Evolutionary conservation across 2,888 invertebrate species (phyloP).

Genomic region (Caenorhabditis macrosperma): DNA sequence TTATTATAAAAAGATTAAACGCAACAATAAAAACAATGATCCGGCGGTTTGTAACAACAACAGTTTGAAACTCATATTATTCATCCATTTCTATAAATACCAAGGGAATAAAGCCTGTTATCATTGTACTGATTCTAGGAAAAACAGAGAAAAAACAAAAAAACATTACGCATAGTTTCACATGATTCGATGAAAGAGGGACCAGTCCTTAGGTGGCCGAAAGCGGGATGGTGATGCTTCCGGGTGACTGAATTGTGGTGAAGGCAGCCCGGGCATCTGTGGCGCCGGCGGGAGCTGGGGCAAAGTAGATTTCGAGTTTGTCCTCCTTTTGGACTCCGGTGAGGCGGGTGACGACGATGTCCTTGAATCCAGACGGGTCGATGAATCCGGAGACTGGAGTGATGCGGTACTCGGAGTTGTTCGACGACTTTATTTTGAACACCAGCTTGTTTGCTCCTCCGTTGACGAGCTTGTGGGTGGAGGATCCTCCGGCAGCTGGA

Average conservation of each 20-base stretch:
- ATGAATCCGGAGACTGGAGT: constrained; percentile 68
- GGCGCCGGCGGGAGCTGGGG: neutral
- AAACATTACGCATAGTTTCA: too few species aligned
- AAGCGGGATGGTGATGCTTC: neutral
- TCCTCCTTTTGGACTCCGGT: too few species aligned
- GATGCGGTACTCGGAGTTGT: constrained; percentile 63
- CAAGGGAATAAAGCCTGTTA: too few species aligned
- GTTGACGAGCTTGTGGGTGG: constrained; percentile 49
- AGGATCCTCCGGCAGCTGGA: constrained; percentile 58
- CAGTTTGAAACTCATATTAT: too few species aligned
- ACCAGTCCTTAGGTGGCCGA: neutral
- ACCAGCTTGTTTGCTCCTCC: constrained; percentile 49
- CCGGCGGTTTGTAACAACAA: too few species aligned
- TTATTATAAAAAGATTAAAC: too few species aligned
- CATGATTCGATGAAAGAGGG: too few species aligned
- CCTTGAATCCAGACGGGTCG: constrained; percentile 53
- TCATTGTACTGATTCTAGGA: too few species aligned
- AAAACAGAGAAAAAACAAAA: too few species aligned
- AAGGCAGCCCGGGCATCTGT: neutral
- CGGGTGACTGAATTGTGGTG: neutral
- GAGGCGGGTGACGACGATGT: constrained; percentile 56
- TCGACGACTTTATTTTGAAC: constrained; percentile 62
- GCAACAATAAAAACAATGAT: too few species aligned
- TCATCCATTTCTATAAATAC: too few species aligned
- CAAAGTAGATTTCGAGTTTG: neutral